phyloP scores from a whole-genome alignment of 2,113 vertebrate species.

The Erpornis zantholeuca region DNA sequence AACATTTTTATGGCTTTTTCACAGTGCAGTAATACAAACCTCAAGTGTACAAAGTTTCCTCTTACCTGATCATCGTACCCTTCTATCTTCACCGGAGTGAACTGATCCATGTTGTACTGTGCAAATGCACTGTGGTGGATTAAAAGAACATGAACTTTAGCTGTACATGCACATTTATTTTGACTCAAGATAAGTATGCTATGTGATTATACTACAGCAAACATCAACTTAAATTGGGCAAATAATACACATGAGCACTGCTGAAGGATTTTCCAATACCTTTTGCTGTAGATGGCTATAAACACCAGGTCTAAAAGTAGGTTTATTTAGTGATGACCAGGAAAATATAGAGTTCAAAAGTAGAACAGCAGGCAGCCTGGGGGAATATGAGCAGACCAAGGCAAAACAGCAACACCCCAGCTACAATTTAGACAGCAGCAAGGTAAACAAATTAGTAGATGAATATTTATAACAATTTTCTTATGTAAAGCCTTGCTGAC shows the following conservation, averaged over 20 bases:
- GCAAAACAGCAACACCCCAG: background rate
- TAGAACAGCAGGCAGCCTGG: background rate
- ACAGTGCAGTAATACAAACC: background rate
- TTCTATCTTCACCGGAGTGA: slow-evolving; percentile 89
- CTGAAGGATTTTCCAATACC: background rate
- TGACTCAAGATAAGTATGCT: background rate
- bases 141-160: background rate
- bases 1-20: background rate
- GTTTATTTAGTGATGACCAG: background rate
- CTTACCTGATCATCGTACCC: slow-evolving; percentile 89
- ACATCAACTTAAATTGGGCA: background rate
- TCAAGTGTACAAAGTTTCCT: background rate
- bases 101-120: slow-evolving; percentile 98
- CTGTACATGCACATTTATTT: background rate
- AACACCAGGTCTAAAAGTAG: background rate
- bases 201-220: background rate
- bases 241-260: background rate
- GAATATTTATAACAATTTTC: background rate
- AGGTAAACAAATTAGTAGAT: background rate
- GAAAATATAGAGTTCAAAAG: slow-evolving; percentile 23
- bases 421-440: background rate
- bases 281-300: background rate
- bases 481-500: background rate
- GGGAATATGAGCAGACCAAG: background rate
- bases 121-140: slow-evolving; percentile 86